phyloP scores from a whole-genome alignment of 2,888 invertebrate genomes.

The Hirtodrosophila cameraria region DNA sequence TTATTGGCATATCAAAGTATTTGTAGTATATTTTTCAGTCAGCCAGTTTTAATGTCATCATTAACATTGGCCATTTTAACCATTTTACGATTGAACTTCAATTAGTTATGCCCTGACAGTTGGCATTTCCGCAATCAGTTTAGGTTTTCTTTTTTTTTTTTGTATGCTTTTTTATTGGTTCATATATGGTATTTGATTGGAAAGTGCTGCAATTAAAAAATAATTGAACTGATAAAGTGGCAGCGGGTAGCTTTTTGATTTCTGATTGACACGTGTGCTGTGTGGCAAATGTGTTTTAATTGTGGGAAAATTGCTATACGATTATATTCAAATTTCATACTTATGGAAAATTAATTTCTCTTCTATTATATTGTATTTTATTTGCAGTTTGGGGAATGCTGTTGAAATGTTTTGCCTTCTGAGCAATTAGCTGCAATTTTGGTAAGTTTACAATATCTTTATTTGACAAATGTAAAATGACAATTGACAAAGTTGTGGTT shows the following conservation, averaged over 20 bases:
- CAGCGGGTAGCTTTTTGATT: slow-evolving; percentile 7
- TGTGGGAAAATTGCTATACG: slow-evolving; percentile 18
- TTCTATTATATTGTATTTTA: too few relatives aligned
- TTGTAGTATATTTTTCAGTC: slow-evolving; percentile 22
- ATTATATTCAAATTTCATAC: neutral
- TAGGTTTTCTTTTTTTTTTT: slow-evolving; percentile 9
- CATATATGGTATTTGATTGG: slow-evolving; percentile 28
- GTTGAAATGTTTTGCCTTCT: slow-evolving; percentile 29
- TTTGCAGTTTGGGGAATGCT: slow-evolving; percentile 23
- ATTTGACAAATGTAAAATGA: neutral
- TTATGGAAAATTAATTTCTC: slow-evolving; percentile 30
- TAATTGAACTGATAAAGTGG: slow-evolving; percentile 56
- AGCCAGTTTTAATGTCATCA: slow-evolving; percentile 60
- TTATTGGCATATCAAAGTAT: slow-evolving; percentile 23
- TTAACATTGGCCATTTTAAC: slow-evolving; percentile 67
- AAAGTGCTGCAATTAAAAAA: slow-evolving; percentile 71
- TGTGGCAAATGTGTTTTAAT: slow-evolving; percentile 28
- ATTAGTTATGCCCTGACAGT: slow-evolving; percentile 55
- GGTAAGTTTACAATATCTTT: slow-evolving; percentile 32
- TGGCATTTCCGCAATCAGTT: slow-evolving; percentile 32
- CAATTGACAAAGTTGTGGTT: slow-evolving; percentile 13
- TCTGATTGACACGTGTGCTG: slow-evolving; percentile 49
- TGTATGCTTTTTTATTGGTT: slow-evolving; percentile 1
- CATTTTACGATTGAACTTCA: slow-evolving; percentile 63
- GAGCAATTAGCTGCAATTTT: slow-evolving; percentile 41